Evolutionary conservation across 2,888 invertebrate species (phyloP), one percentile per base, ranked within the genome.

Genomic region (Tipula lateralis): DNA sequence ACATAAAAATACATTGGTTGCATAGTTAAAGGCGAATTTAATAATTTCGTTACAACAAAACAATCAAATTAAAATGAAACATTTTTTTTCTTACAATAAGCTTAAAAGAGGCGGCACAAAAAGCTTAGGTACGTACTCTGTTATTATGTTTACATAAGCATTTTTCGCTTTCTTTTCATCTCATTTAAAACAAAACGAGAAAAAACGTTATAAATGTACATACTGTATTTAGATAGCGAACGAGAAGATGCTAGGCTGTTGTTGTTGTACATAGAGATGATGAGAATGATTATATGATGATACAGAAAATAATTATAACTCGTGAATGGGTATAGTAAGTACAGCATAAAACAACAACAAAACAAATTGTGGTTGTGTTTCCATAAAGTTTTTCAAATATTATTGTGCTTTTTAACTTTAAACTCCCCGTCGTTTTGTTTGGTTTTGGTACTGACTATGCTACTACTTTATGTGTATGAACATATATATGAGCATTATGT

Each of bases 301-400:
- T 66, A 66, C 66, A 66, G 9, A 66, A 66, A 66, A 66, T 66
- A 66, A 66, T 66, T 66, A 66, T 66, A 66, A 66, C 66, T 66
- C 66, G n/a, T 44, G 44, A 44, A 36, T 44, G 16, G 9, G 44
- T 44, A 2, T 66, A 66, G 66, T 7, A 24, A 66, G 66, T 66
- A 66, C 19, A 66, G 24, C 24, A 66, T 24, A 66, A 66, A 24
- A 66, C 3, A 44, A 7, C 7, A 66, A 66, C 66, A 66, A 66
- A 66, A 66, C 19, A 66, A 66, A 66, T 66, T 66, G 66, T 24
- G 24, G 66, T 44, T 39, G 66, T 16, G 44, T 66, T 66, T 44
- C 44, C n/a, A 44, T 66, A 66, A 66, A 66, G 66, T 24, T 66
- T 66, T 50, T 66, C 66, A 66, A 66, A 19, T 9, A 66, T 24